These are phyloP conservation scores for Tigriopus californicus DNA, from an alignment of 2,888 invertebrate species.

Conservation along the genomic window DNA sequence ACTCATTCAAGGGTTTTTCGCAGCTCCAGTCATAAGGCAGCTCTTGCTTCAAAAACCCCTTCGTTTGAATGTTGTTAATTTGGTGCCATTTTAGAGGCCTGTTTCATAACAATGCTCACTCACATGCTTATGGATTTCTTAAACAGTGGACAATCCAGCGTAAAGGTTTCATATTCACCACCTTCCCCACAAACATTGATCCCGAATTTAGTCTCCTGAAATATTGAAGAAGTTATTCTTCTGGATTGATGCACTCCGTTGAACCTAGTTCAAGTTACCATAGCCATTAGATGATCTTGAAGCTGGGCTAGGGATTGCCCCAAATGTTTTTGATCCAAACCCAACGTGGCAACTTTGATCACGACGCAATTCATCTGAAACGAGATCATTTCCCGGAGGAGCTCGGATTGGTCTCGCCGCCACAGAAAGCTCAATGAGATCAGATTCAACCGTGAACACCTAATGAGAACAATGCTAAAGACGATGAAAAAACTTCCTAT, in stretches of 20 bases:
- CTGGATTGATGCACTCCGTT: too few relatives aligned
- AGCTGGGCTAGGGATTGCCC: conserved; percentile 67
- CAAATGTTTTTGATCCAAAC: conserved; percentile 68
- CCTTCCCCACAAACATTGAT: conserved; percentile 95
- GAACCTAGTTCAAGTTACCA: too few relatives aligned
- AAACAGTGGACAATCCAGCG: conserved; percentile 89
- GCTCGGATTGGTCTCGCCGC: conserved; percentile 81
- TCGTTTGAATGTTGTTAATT: too few relatives aligned
- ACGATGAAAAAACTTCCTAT: not conserved
- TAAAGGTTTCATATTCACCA: conserved; percentile 96
- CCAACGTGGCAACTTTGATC: conserved; percentile 91
- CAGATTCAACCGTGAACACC: conserved; percentile 72
- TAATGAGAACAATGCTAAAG: conserved; percentile 26
- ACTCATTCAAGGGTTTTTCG: too few relatives aligned
- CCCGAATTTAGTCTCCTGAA: conserved; percentile 68
- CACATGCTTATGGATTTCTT: conserved; percentile 22
- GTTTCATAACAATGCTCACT: not conserved
- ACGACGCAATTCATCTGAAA: conserved; percentile 79
- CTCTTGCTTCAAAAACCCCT: too few relatives aligned
- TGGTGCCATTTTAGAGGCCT: too few relatives aligned
- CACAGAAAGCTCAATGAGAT: conserved; percentile 82
- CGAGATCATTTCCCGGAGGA: conserved; percentile 90
- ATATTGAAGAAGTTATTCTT: too few relatives aligned
- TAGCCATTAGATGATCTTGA: conserved; percentile 63
- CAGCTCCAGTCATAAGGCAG: too few relatives aligned